phyloP scores from a whole-genome alignment of 2,888 invertebrate species.

The Drosophila nr. perissopoda region DNA sequence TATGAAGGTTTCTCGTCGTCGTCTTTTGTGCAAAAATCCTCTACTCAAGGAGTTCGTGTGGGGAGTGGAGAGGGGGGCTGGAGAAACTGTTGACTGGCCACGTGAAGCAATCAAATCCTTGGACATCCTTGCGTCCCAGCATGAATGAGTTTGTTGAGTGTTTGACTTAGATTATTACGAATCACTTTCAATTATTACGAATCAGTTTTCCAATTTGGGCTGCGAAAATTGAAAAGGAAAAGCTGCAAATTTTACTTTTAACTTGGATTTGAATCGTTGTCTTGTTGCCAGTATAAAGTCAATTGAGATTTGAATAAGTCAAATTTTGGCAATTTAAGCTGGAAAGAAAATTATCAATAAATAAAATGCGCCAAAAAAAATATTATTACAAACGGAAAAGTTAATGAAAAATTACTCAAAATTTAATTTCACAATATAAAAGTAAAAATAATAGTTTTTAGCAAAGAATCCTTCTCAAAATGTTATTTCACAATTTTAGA shows the following conservation, averaged over 20 bases:
- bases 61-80: neutral
- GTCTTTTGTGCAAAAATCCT: constrained; percentile 33
- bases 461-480: no score
- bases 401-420: constrained; percentile 1
- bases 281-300: constrained; percentile 16
- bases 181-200: constrained; percentile 40
- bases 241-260: neutral
- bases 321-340: no score
- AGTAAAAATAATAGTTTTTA: no score
- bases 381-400: no score
- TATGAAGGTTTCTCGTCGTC: constrained; percentile 35
- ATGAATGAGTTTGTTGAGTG: constrained; percentile 60
- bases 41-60: neutral
- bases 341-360: neutral
- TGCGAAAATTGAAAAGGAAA: neutral
- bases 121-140: constrained; percentile 15
- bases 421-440: constrained; percentile 6
- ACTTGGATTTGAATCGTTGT: constrained; percentile 13
- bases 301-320: neutral
- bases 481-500: no score
- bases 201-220: constrained; percentile 3
- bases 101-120: constrained; percentile 62
- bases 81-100: constrained; percentile 35
- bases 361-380: no score
- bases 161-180: constrained; percentile 72